A percentile compares a stretch with the other conserved stretches of the same genome.
Conservation (phyloP, 2,888 invertebrate genomes). For the Rutpela maculata region DNA sequence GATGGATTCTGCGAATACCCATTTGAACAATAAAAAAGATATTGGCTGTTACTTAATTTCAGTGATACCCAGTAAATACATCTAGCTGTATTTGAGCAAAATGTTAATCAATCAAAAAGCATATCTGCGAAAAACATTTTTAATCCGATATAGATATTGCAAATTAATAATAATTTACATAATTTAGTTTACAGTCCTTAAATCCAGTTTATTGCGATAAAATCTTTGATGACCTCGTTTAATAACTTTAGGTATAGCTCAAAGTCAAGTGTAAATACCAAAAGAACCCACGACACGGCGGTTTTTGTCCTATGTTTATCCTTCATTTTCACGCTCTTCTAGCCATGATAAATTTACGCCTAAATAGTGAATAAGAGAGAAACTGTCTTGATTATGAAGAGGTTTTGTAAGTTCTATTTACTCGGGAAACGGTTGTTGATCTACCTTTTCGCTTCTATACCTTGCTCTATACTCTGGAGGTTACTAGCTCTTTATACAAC, state of each 20-base stretch:
- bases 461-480: constrained; percentile 49
- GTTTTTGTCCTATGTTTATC: constrained; percentile 63
- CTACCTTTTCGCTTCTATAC: constrained; percentile 55
- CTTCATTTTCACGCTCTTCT: constrained; percentile 59
- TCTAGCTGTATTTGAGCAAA: too few relatives aligned
- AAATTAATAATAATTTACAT: too few relatives aligned
- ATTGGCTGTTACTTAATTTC: too few relatives aligned
- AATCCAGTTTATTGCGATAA: background rate
- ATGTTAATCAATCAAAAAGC: too few relatives aligned
- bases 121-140: too few relatives aligned
- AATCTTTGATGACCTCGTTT: background rate
- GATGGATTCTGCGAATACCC: too few relatives aligned
- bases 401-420: constrained; percentile 59
- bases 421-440: constrained; percentile 58
- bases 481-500: constrained; percentile 46
- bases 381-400: constrained; percentile 60
- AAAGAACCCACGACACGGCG: constrained; percentile 59
- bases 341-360: constrained; percentile 58
- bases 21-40: too few relatives aligned
- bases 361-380: constrained; percentile 60
- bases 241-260: background rate
- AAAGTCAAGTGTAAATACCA: background rate
- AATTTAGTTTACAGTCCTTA: too few relatives aligned
- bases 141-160: too few relatives aligned
- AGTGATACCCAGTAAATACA: too few relatives aligned